Base-by-base conservation (phyloP, 2,797 vertebrate genomes). In the Corythornis leucogaster region DNA sequence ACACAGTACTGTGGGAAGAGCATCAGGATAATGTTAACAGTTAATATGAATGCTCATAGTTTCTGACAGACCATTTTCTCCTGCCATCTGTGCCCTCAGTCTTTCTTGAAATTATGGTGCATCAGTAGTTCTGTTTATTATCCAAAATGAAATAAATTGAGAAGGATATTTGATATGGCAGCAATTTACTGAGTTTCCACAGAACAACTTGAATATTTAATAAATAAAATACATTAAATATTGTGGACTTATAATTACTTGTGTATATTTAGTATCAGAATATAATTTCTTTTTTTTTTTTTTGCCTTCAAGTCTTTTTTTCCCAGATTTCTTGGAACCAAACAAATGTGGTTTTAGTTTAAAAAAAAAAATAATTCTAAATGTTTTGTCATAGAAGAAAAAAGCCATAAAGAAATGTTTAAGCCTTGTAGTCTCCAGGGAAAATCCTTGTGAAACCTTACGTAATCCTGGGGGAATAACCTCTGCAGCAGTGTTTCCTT, bases 81-180 rank as follows among this genome's bases (percentile, higher is more conserved):
- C 73, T 90, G 76, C 89, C 33, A 50, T 94, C 75, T 92, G 69
- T 87, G 80, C 87, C 92, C 85, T 92, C 58, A 78, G 83, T 88
- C 80, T 89, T 95, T 68, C 81, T 71, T 51, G 64, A 85, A 76
- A 75, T 46, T 67, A 79, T 33, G 43, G 70, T 80, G 67, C 87
- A 94, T 95, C 88, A 93, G 95, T 92, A 86, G 85, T 95, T 97
- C 94, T 76, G 40, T 92, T 96, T 95, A 96, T 93, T 96, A 92
- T 62, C 55, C 57, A 77, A 82, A 90, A 66, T 61, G 68, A 87
- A 94, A 91, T 82, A 80, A 92, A 1, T 87, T 92, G 74, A 92
- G 80, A 88, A 85, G 33, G 89, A 88, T 85, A 77, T 97, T 97
- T 96, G 87, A 69, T 92, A 85, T 68, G 84, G 69, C 67, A 86